Evolutionary conservation across 1,140 invertebrate genomes (phyloP), one percentile per base, ranked within the genome.

Genomic region (Oppia nitens): DNA sequence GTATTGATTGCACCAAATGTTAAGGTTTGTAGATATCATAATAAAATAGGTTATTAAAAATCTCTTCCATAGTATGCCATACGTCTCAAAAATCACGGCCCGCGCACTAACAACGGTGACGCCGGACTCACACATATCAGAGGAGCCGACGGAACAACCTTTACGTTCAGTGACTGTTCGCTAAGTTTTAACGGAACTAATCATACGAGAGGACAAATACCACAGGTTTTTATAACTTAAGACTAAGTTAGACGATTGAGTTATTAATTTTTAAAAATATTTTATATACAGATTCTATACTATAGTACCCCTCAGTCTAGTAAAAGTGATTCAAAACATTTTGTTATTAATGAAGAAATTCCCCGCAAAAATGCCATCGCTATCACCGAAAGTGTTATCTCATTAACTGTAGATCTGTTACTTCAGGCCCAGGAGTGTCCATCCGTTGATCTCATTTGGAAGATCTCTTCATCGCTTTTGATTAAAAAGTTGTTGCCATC

Each of bases 181-280:
- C 76, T 96, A 21, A 94, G 90, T 72, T 89, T 88, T 66, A 95
- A 96, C 73, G 92, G 91, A n/a, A 91, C 93, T 0, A 94, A 90
- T 2, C 80, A 93, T 64, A 84, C 84, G 0, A 75, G 93, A 47
- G 94, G 94, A 48, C 94, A 98, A 74, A 83, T 98, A 64, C 93
- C 94, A 0, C 83, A 89, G 65, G 81, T 98, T 56, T n/a, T 47
- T n/a, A n/a, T n/a, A n/a, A n/a, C n/a, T n/a, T n/a, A n/a, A n/a
- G n/a, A n/a, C n/a, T n/a, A n/a, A n/a, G n/a, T n/a, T n/a, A n/a
- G n/a, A n/a, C n/a, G n/a, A n/a, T n/a, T n/a, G n/a, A n/a, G n/a
- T n/a, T n/a, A n/a, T n/a, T n/a, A n/a, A n/a, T n/a, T n/a, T n/a
- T n/a, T n/a, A n/a, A n/a, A n/a, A n/a, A n/a, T n/a, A n/a, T n/a